Evolutionary conservation across 2,888 invertebrate species (phyloP), one percentile per base, ranked within the genome.

Genomic region (Drosophila mayaguana): DNA sequence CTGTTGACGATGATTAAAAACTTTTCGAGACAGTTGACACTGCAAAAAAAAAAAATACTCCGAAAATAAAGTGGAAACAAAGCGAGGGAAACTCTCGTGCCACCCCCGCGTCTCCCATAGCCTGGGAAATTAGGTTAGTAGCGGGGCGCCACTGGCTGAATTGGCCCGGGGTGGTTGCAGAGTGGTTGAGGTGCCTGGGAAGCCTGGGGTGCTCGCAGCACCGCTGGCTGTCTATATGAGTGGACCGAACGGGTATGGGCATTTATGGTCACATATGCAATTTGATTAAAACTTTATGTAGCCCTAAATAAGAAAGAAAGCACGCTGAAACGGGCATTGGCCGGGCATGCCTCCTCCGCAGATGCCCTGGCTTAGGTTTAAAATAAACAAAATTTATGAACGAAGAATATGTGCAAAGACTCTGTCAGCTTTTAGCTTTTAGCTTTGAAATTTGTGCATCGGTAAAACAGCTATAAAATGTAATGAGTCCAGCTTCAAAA

Each of bases 1-100:
- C 60, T 66, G 70, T 54, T 61, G 71, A 87, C 83, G 85, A 82
- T 84, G 84, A 84, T 84, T 87, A 84, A 84, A 84, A 84, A 84
- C 68, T 81, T 79, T 79, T 72, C 34, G 79, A 85, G 88, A 72
- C 84, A 82, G 83, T 84, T 84, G 83, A 81, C 87, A 81, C 59
- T 75, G 80, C 82, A 67, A 55, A 68, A 84, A 85, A 67, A 55
- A 68, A 84, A 85, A 86, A 79, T 55, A 65, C 51, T 55, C 36
- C 7, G 20, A 71, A 78, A 70, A 55, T 43, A 22, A 57, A 32
- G 67, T 28, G 40, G 5, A 18, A 25, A 57, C 53, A 38, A 22
- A 36, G 32, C 20, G 8, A 14, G 8, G 16, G 38, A 38, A 16
- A 16, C n/a, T n/a, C 14, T 12, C 14, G 36, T 14, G 12, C 8